Conservation (phyloP, 1,140 invertebrate species). For the Eumaeus atala region DNA sequence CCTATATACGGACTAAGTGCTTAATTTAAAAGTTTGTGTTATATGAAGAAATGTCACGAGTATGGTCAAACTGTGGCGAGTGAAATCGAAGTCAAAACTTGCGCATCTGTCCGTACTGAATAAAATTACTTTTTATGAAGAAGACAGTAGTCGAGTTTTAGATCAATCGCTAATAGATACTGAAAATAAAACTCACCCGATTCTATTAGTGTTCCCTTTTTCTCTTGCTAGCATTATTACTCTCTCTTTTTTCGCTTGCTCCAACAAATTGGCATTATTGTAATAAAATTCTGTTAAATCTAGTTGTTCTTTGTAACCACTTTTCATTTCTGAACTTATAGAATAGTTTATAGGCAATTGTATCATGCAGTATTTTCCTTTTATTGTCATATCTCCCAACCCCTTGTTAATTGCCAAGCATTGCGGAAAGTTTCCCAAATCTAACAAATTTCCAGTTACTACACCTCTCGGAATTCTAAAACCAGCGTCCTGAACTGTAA, state of each 20-base stretch:
- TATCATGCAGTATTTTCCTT: constrained; percentile 46
- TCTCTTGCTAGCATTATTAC: neutral
- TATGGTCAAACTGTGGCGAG: too few relatives aligned
- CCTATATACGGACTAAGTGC: too few relatives aligned
- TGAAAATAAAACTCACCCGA: neutral
- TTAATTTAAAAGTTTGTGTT: too few relatives aligned
- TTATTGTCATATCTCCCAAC: constrained; percentile 21
- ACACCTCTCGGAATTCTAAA: constrained; percentile 38
- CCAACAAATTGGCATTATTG: neutral
- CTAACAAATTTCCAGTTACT: constrained; percentile 30
- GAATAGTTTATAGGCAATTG: constrained; percentile 16
- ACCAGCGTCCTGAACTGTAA: constrained; percentile 2
- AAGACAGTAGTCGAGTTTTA: too few relatives aligned
- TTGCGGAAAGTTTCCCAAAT: constrained; percentile 41
- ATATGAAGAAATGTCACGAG: too few relatives aligned
- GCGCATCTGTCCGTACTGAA: too few relatives aligned
- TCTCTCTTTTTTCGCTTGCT: neutral
- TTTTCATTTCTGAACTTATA: constrained; percentile 12
- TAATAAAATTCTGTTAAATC: neutral
- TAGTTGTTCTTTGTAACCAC: neutral
- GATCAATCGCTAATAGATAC: too few relatives aligned
- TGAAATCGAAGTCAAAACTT: too few relatives aligned
- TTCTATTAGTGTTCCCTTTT: neutral
- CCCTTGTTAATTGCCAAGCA: constrained; percentile 35
- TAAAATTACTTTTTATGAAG: neutral